phyloP scores from a whole-genome alignment of 2,888 invertebrate species.

The Clitarchus hookeri region DNA sequence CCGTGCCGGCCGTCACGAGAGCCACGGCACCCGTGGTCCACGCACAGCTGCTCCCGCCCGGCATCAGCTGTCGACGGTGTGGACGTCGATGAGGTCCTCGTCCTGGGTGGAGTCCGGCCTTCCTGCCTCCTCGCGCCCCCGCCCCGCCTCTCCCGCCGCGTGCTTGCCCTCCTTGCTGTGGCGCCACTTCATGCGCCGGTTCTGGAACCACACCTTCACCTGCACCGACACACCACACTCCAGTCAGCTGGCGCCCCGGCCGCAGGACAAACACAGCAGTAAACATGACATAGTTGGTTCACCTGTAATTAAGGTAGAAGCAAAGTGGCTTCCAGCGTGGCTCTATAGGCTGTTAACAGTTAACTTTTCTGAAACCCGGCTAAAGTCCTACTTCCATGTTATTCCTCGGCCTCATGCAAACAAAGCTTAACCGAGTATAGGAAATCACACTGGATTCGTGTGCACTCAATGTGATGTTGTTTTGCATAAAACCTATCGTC shows the following conservation, averaged over 20 bases:
- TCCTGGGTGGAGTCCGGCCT: conserved; percentile 44
- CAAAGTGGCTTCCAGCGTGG: too few species aligned
- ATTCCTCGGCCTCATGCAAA: too few species aligned
- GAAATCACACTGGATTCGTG: too few species aligned
- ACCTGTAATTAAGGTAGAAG: neutral
- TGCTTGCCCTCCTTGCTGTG: conserved; percentile 67
- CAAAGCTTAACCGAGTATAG: too few species aligned
- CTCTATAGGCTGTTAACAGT: too few species aligned
- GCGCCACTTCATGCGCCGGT: conserved; percentile 87
- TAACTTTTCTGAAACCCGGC: too few species aligned
- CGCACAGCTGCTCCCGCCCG: too few species aligned
- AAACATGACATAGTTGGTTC: neutral
- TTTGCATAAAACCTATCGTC: too few species aligned
- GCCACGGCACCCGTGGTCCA: too few species aligned
- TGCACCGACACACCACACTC: conserved; percentile 50
- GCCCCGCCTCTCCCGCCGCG: conserved; percentile 49
- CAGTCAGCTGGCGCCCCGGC: neutral
- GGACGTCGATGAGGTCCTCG: conserved; percentile 49
- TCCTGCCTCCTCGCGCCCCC: conserved; percentile 45
- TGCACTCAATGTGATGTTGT: too few species aligned
- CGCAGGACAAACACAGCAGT: neutral
- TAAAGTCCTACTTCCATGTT: too few species aligned
- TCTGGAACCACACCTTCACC: conserved; percentile 96
- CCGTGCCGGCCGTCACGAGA: too few species aligned
- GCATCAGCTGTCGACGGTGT: conserved; percentile 35